A percentile compares a stretch with the other conserved stretches of the same genome.
These are phyloP conservation scores for Endomychus coccineus DNA, from an alignment of 2,888 invertebrate species.

Conservation along the genomic window DNA sequence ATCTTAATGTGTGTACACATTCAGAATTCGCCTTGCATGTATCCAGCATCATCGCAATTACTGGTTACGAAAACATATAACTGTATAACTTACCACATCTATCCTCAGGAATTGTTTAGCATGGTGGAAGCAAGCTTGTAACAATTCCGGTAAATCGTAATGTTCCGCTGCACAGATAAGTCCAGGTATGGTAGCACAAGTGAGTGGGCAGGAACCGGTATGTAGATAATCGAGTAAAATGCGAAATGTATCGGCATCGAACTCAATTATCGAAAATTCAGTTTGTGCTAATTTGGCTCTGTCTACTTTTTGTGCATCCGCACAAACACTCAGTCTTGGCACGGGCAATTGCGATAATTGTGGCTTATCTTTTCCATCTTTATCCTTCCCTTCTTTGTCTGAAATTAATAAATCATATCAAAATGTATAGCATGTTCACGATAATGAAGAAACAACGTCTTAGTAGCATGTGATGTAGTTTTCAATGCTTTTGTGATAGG, in stretches of 20 bases:
- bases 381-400: conserved; percentile 77
- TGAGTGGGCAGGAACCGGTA: conserved; percentile 85
- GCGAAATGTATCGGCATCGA: conserved; percentile 89
- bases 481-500: too few relatives aligned
- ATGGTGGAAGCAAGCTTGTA: conserved; percentile 93
- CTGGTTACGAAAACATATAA: neutral
- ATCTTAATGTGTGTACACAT: too few relatives aligned
- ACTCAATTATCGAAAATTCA: conserved; percentile 92
- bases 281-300: conserved; percentile 86
- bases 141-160: conserved; percentile 83
- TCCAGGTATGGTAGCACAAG: conserved; percentile 87
- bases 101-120: conserved; percentile 89
- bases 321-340: conserved; percentile 84
- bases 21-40: too few relatives aligned
- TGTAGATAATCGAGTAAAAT: conserved; percentile 86
- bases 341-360: conserved; percentile 69
- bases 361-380: conserved; percentile 69
- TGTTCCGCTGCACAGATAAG: conserved; percentile 91
- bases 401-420: conserved; percentile 28
- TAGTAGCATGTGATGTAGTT: too few relatives aligned
- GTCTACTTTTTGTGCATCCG: conserved; percentile 90
- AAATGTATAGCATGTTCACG: too few relatives aligned
- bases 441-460: too few relatives aligned
- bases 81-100: conserved; percentile 62
- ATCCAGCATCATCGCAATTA: neutral